Conservation (phyloP, 2,888 invertebrate species). For the Meteorus colon region DNA sequence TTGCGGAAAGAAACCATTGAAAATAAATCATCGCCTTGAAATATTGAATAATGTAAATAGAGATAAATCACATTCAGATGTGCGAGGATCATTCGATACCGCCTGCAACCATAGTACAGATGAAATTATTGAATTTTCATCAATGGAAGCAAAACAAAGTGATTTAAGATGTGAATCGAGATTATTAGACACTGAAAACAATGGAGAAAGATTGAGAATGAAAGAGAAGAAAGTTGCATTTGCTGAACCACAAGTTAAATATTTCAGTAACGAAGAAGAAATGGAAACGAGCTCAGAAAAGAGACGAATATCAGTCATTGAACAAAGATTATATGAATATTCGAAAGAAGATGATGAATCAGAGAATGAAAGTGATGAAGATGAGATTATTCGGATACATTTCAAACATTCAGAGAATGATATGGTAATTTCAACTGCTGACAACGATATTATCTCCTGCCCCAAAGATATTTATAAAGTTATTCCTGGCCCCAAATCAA, state of each 20-base stretch:
- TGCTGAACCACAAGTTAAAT: conserved; percentile 49
- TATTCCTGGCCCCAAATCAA: conserved; percentile 64
- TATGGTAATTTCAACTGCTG: conserved; percentile 37
- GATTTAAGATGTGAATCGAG: conserved; percentile 11
- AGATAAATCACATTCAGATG: conserved; percentile 16
- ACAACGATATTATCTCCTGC: conserved; percentile 53
- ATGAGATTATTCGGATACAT: conserved; percentile 61
- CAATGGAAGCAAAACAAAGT: conserved; percentile 18
- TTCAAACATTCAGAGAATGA: conserved; percentile 60
- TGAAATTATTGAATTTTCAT: conserved; percentile 31
- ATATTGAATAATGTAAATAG: conserved; percentile 48
- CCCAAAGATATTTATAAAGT: conserved; percentile 65
- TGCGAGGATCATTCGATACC: neutral
- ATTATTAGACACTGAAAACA: conserved; percentile 42
- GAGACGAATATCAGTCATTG: conserved; percentile 38
- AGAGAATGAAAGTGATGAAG: conserved; percentile 48
- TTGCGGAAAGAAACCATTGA: conserved; percentile 48
- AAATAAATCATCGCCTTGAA: conserved; percentile 48
- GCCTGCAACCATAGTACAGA: conserved; percentile 47
- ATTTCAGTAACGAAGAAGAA: conserved; percentile 47
- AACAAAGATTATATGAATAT: conserved; percentile 38
- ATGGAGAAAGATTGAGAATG: conserved; percentile 41
- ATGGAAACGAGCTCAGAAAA: conserved; percentile 37
- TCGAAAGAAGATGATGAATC: conserved; percentile 45
- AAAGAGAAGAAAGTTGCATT: conserved; percentile 48